Conservation (phyloP, 2,113 vertebrate species). For the Egretta garzetta region DNA sequence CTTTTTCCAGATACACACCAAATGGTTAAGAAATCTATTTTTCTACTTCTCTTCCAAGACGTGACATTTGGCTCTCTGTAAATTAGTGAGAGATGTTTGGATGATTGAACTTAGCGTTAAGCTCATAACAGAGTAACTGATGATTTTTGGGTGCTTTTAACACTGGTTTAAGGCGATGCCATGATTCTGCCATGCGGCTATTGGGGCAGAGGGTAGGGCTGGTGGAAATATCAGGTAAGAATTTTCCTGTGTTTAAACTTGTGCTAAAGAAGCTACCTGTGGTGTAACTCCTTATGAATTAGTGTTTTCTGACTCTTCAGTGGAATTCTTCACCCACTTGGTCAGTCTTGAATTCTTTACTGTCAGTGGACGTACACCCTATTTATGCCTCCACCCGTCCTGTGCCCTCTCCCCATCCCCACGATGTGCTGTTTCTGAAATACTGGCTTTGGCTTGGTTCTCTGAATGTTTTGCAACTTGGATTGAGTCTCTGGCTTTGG, state of each 20-base stretch:
- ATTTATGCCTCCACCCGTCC: conserved; percentile 59
- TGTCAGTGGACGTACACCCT: conserved; percentile 67
- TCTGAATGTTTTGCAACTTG: conserved; percentile 77
- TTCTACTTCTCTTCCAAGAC: background rate
- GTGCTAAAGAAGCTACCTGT: conserved; percentile 73
- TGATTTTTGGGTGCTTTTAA: background rate
- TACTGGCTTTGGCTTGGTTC: conserved; percentile 74
- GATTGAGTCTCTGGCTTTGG: conserved; percentile 77
- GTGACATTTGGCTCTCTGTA: background rate
- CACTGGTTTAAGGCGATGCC: background rate
- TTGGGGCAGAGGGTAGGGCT: conserved; percentile 28
- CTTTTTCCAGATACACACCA: background rate
- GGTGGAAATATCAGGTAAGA: conserved; percentile 48
- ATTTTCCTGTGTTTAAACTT: background rate
- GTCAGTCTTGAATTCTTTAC: conserved; percentile 71
- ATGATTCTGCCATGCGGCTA: background rate
- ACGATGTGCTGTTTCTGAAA: conserved; percentile 66
- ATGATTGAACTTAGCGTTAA: background rate
- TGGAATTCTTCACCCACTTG: conserved; percentile 66
- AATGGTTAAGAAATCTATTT: background rate
- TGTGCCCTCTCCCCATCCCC: conserved; percentile 29
- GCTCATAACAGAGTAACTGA: background rate
- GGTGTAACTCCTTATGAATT: conserved; percentile 86
- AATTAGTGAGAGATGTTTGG: background rate
- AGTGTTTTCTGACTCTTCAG: conserved; percentile 66